Evolutionary conservation across 92 coral and sea anemone genomes (phyloP).

Genomic region (Pocillopora meandrina): DNA sequence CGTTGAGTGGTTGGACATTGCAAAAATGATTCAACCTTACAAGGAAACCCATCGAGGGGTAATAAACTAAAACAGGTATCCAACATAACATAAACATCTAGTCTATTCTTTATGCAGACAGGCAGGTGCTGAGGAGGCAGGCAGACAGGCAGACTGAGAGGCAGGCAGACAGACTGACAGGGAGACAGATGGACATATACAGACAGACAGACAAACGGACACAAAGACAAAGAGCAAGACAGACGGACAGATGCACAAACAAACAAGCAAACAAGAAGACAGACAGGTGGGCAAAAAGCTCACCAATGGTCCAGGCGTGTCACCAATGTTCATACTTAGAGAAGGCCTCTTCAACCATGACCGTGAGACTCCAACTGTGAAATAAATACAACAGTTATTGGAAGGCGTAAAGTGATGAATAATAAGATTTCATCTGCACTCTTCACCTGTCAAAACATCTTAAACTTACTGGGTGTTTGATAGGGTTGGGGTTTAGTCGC

Average conservation of each 20-base stretch:
- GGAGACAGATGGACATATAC: neutral
- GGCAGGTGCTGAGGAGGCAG: neutral
- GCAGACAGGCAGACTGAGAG: neutral
- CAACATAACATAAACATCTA: neutral
- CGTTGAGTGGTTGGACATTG: too few species aligned
- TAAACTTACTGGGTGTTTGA: conserved; percentile 47
- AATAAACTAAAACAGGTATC: neutral
- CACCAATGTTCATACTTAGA: conserved; percentile 54
- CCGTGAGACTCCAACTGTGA: neutral
- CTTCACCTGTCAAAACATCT: neutral
- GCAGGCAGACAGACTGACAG: neutral
- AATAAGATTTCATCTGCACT: neutral
- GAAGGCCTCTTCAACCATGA: conserved; percentile 67
- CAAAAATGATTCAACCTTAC: too few species aligned
- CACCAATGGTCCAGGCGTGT: conserved; percentile 82
- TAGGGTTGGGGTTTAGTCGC: conserved; percentile 41
- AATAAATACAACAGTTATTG: neutral
- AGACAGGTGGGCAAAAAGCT: conserved; percentile 3
- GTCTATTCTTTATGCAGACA: neutral
- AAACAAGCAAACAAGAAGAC: neutral
- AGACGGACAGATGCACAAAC: neutral
- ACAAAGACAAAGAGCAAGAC: neutral
- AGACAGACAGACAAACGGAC: neutral
- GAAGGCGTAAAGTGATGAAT: neutral
- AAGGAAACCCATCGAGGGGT: too few species aligned